A percentile compares a stretch with the other conserved stretches of the same genome.
phyloP scores from a whole-genome alignment of 1,140 invertebrate genomes.

The Drosophila persimilis region DNA sequence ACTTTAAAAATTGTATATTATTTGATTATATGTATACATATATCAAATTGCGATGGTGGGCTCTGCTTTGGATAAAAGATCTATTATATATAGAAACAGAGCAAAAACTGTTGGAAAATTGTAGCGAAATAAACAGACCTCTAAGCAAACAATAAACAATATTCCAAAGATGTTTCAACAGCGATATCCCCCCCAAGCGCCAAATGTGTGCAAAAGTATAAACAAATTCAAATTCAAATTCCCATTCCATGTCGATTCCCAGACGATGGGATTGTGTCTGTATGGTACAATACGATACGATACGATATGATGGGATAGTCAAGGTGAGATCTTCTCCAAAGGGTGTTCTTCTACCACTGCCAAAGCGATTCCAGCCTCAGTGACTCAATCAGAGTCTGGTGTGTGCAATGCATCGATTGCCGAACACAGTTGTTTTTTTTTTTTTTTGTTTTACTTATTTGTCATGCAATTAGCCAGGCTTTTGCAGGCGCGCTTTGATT shows the following conservation, averaged over 20 bases:
- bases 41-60: neutral
- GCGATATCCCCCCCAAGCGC: slow-evolving; percentile 28
- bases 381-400: slow-evolving; percentile 33
- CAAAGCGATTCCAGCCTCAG: slow-evolving; percentile 7
- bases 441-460: slow-evolving; percentile 17
- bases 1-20: slow-evolving; percentile 1
- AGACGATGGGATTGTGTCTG: slow-evolving; percentile 8
- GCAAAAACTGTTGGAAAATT: slow-evolving; percentile 4
- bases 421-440: slow-evolving; percentile 31
- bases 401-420: neutral
- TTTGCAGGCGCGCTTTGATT: neutral
- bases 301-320: neutral
- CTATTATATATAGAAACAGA: slow-evolving; percentile 17
- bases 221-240: slow-evolving; percentile 45
- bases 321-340: too few relatives aligned
- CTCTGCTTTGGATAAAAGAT: neutral
- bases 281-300: slow-evolving; percentile 2
- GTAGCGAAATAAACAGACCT: slow-evolving; percentile 54
- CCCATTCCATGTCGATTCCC: slow-evolving; percentile 6
- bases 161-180: slow-evolving; percentile 49
- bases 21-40: slow-evolving; percentile 1
- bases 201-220: slow-evolving; percentile 64
- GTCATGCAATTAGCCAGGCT: slow-evolving; percentile 6
- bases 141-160: slow-evolving; percentile 66
- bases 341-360: neutral